phyloP scores from a whole-genome alignment of 2,797 vertebrate species.

The Merluccius polli region DNA sequence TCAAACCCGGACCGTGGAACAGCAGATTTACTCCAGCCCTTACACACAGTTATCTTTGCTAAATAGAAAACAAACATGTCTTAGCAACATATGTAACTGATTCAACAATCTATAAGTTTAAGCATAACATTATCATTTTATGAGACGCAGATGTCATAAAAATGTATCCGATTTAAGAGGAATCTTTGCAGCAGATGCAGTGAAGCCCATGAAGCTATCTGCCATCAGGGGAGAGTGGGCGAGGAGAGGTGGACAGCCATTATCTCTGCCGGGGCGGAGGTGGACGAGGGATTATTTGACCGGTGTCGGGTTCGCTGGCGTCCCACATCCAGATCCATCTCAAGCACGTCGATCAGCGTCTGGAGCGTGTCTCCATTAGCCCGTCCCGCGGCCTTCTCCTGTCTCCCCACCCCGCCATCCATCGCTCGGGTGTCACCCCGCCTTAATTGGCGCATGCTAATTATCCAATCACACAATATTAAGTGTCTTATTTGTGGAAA shows the following conservation, averaged over 20 bases:
- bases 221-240: slow-evolving; percentile 46
- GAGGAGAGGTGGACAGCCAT: slow-evolving; percentile 61
- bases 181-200: not conserved
- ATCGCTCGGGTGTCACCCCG: slow-evolving; percentile 74
- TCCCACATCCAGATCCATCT: slow-evolving; percentile 70
- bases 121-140: no score
- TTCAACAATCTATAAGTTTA: not conserved
- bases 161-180: not conserved
- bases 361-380: slow-evolving; percentile 72
- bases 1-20: not conserved
- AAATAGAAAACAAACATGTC: not conserved
- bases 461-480: slow-evolving; percentile 83
- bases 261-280: slow-evolving; percentile 52
- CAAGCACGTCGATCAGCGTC: slow-evolving; percentile 59
- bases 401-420: slow-evolving; percentile 44
- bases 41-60: not conserved
- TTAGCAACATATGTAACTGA: not conserved
- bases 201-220: slow-evolving; percentile 25
- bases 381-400: slow-evolving; percentile 65
- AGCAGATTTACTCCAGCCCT: not conserved
- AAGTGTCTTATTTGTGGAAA: slow-evolving; percentile 83
- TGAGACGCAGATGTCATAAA: no score
- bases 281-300: slow-evolving; percentile 64
- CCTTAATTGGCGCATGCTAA: slow-evolving; percentile 90
- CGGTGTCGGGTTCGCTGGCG: slow-evolving; percentile 59